Percentiles rank a stretch among this genome's conserved stretches.
These are phyloP conservation scores for Echinops telfairi DNA, from an alignment of 2,113 vertebrate genomes.

Conservation along the genomic window DNA sequence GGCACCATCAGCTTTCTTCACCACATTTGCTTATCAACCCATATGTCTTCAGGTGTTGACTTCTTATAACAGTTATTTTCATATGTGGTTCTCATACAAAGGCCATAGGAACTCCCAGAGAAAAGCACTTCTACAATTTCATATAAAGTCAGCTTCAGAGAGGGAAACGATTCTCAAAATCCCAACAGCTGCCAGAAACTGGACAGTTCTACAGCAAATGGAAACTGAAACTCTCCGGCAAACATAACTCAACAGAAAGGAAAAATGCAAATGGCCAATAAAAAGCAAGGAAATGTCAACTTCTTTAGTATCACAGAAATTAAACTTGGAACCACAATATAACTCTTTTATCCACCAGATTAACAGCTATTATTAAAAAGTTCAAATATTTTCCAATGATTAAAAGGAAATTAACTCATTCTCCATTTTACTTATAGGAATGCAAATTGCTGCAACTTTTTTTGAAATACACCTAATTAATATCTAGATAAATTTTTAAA, in stretches of 20 bases:
- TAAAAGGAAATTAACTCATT: neutral
- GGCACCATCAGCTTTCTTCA: too few species aligned
- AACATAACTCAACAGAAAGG: neutral
- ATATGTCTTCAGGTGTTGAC: neutral
- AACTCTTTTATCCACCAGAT: neutral
- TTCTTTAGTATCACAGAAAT: constrained; percentile 24
- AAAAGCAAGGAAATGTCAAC: neutral
- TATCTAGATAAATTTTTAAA: neutral
- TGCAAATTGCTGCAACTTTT: neutral
- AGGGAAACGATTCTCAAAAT: neutral
- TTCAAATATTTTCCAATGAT: neutral
- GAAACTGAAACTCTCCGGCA: neutral
- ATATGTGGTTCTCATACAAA: neutral
- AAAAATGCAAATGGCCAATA: neutral
- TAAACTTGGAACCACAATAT: neutral
- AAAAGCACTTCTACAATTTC: neutral
- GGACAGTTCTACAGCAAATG: neutral
- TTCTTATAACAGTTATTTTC: neutral
- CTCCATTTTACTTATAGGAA: neutral
- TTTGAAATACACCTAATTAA: neutral
- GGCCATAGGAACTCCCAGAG: neutral
- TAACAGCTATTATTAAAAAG: neutral
- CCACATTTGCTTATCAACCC: too few species aligned
- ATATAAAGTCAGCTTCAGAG: neutral
- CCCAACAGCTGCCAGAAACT: neutral